These are phyloP conservation scores for Genyomyrus donnyi DNA, from an alignment of 2,113 vertebrate genomes.

Conservation along the genomic window DNA sequence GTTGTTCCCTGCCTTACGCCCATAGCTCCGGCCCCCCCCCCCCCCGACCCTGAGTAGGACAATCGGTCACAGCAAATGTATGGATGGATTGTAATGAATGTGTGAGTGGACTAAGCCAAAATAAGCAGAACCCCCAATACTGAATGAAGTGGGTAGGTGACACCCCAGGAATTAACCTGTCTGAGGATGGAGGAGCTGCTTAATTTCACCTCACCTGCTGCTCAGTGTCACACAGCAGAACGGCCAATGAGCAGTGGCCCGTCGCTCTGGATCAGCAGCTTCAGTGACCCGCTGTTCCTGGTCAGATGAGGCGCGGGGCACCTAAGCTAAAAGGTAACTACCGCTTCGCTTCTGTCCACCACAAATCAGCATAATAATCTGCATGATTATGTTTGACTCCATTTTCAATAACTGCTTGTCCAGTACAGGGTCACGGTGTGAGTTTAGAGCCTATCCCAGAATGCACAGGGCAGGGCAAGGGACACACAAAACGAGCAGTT, in stretches of 20 bases:
- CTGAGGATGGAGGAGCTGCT: constrained; percentile 19
- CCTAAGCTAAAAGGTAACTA: background rate
- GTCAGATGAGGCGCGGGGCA: background rate
- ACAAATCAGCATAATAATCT: background rate
- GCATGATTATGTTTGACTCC: background rate
- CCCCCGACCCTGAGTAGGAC: too few species aligned
- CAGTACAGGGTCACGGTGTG: background rate
- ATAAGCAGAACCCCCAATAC: background rate
- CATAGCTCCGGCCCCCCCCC: too few species aligned
- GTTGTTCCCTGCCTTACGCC: too few species aligned
- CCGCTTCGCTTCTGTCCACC: background rate
- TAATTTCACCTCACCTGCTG: constrained; percentile 39
- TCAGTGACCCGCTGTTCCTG: constrained; percentile 38
- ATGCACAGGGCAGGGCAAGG: background rate
- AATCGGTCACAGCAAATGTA: background rate
- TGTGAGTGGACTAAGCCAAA: background rate
- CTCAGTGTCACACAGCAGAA: constrained; percentile 16
- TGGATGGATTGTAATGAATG: background rate
- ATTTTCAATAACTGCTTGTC: background rate
- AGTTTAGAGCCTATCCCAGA: background rate
- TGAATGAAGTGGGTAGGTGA: background rate
- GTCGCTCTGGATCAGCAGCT: constrained; percentile 26
- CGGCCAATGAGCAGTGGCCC: background rate
- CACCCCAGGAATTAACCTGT: constrained; percentile 18
- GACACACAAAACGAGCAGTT: background rate